Base-by-base conservation (phyloP, 2,888 invertebrate genomes). In the Oscheius myriophilus region DNA sequence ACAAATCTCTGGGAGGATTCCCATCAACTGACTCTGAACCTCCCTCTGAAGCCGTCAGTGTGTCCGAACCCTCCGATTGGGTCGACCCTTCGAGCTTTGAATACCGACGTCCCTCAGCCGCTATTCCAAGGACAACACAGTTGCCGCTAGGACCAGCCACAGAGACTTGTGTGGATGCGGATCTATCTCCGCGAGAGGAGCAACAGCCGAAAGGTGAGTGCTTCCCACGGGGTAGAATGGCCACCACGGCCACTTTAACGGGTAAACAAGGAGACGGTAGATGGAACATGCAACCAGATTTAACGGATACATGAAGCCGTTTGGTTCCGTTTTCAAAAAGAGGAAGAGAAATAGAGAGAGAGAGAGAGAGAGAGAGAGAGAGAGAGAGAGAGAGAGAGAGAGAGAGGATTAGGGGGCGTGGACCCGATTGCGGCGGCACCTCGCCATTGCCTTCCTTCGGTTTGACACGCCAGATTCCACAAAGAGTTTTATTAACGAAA, bases 111-210 rank as follows among this genome's bases (percentile, higher is more conserved):
- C 55, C 26, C 3, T 2, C 55, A 9, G 3, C 43, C n/a, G 41
- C 42, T 16, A 16, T 61, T 14, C 61, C 49, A 16, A 23, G 61
- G 9, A 61, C 49, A n/a, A 26, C 46, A 4, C 61, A 61, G 21
- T 46, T 61, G 18, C 46, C 46, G 1, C 33, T 61, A 46, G 61
- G 49, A 25, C 26, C 33, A 14, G 33, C 61, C 16, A 42, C 43
- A 21, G 61, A 61, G 25, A 61, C 61, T 14, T 46, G 46, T 21
- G 49, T 61, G n/a, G 61, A 61, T 39, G 61, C 49, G 1, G 61
- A 61, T 21, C 46, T 61, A 16, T 26, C 61, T 11, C 25, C 33
- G 9, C 26, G 33, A 33, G 33, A 33, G 33, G 33, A 33, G 33
- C 33, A 33, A 33, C 49, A 21, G 18, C 23, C 23, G 49, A 49